phyloP scores from a whole-genome alignment of 2,888 invertebrate species.

The Andricus quercusramuli region DNA sequence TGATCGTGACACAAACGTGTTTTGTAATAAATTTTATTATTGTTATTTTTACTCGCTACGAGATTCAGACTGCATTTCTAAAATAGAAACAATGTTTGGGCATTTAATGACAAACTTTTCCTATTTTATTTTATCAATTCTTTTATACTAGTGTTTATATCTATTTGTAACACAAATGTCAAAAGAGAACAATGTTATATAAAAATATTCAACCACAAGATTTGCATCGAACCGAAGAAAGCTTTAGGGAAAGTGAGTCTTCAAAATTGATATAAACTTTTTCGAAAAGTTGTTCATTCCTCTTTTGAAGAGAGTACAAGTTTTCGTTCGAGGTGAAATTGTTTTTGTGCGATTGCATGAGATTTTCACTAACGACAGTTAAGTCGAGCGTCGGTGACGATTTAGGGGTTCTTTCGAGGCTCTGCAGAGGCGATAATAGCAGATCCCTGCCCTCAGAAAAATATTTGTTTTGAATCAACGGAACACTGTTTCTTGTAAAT shows the following conservation, averaged over 20 bases:
- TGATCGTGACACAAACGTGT: neutral
- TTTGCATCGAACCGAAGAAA: neutral
- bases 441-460: neutral
- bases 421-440: neutral
- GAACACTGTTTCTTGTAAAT: no score
- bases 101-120: constrained; percentile 25
- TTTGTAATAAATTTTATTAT: constrained; percentile 8
- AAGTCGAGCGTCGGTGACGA: neutral
- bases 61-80: constrained; percentile 27
- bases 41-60: neutral
- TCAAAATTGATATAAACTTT: neutral
- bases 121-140: neutral
- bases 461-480: no score
- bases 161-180: neutral
- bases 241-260: neutral
- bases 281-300: neutral
- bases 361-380: constrained; percentile 2
- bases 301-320: neutral
- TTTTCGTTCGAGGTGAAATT: neutral
- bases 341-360: constrained; percentile 2
- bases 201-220: neutral
- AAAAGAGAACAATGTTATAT: neutral
- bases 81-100: constrained; percentile 4
- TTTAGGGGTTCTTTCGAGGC: neutral
- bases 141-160: neutral